Evolutionary conservation across 2,113 vertebrate species (phyloP).

Genomic region (Thermophis baileyi): DNA sequence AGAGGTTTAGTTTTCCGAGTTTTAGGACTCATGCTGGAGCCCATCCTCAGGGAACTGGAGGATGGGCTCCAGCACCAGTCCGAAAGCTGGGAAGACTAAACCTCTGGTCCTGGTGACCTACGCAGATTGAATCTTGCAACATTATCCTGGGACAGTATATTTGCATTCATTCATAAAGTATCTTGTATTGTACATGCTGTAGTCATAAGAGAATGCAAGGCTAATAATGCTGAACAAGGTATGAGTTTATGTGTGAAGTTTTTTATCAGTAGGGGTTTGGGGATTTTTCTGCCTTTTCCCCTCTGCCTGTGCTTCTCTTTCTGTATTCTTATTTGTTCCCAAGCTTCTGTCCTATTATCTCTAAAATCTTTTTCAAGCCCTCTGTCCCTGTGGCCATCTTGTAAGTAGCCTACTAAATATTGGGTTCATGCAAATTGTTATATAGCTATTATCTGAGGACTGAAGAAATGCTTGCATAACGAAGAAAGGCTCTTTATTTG

Average conservation of each 20-base stretch:
- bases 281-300: not conserved
- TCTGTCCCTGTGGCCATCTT: not conserved
- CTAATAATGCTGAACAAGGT: not conserved
- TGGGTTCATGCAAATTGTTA: not conserved
- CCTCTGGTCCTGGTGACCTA: no score
- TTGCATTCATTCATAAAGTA: no score
- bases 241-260: not conserved
- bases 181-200: not conserved
- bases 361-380: not conserved
- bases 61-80: no score
- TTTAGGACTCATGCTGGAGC: no score
- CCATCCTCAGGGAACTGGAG: no score
- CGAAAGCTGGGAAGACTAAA: no score
- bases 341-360: not conserved
- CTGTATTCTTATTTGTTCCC: not conserved
- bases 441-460: no score
- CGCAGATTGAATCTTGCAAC: no score
- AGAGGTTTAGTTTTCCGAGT: no score
- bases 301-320: not conserved
- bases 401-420: not conserved
- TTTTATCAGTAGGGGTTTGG: not conserved
- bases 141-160: no score
- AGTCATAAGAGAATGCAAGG: not conserved
- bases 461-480: not conserved
- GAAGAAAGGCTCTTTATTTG: not conserved